Base-by-base conservation (phyloP, 2,113 vertebrate species). In the Zosterops hypoxanthus region DNA sequence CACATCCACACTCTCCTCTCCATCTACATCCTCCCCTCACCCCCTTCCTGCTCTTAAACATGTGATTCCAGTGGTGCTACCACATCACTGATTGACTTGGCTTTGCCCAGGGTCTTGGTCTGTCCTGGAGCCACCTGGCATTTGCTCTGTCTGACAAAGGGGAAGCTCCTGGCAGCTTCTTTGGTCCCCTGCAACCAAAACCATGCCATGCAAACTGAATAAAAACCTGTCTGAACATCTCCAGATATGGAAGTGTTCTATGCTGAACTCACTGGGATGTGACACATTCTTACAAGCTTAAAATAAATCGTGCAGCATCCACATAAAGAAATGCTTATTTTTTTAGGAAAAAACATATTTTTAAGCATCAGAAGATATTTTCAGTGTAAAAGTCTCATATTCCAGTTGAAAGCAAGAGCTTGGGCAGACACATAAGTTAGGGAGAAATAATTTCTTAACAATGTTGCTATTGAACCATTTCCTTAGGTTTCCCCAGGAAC, bases 381-480 rank as follows among this genome's bases (percentile, higher is more conserved):
- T 56, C 21, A 33, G 12, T 26, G 9, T 84, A 59, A 26, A 63
- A 55, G 19, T 76, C 26, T 61, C 18, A 24, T 56, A 46, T 21
- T 6, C 13, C 57, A 18, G 6, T 8, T 71, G 47, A 83, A 90
- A 75, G 9, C 11, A 61, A 47, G 72, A 76, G 4, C 17, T 71
- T 36, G 18, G 18, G 3, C 21, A 34, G 26, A 44, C 3, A 7
- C 5, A 39, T 39, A 7, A 61, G 6, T 25, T 11, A 28, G 14
- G 15, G 36, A 31, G 25, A 53, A 87, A 71, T 34, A 47, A 11
- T 33, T 89, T 76, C 34, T 65, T 17, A 72, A 11, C 22, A 55
- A 29, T 2, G 1, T 4, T 55, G 19, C 6, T 53, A 42, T 21
- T 49, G 44, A 72, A 44, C 13, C 0, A 0, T 24, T 75, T 86